phyloP scores from a whole-genome alignment of 1,140 invertebrate genomes.

The Holotrichia oblita region DNA sequence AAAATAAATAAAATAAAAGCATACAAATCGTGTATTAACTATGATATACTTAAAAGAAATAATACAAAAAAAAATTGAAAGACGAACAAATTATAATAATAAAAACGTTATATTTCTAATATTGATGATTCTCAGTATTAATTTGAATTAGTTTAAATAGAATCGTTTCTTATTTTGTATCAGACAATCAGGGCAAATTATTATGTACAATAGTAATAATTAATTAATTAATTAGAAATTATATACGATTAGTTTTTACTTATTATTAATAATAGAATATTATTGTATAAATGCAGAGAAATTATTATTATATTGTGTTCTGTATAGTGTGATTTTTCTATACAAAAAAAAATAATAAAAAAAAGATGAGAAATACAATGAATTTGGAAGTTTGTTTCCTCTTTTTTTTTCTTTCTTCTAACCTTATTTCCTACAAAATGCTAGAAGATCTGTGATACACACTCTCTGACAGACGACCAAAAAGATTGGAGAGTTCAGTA shows the following conservation, averaged over 20 bases:
- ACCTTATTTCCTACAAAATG: no score
- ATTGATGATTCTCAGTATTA: constrained; percentile 36
- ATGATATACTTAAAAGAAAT: background rate
- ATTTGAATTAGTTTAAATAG: constrained; percentile 24
- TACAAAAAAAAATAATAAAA: constrained; percentile 33
- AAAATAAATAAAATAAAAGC: background rate
- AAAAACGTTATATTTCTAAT: constrained; percentile 21
- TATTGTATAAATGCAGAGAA: background rate
- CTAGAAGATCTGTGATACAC: no score
- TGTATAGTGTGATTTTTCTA: constrained; percentile 40
- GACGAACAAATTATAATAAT: constrained; percentile 3
- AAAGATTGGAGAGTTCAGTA: no score
- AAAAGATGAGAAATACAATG: no score
- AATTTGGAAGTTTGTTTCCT: no score
- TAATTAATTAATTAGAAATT: background rate
- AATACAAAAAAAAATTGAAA: no score
- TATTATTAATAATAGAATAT: background rate
- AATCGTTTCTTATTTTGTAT: constrained; percentile 15
- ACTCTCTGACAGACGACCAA: no score
- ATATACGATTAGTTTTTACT: background rate
- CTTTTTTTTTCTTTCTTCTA: no score
- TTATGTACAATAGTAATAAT: background rate
- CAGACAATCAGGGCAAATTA: constrained; percentile 40
- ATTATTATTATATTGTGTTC: constrained; percentile 30
- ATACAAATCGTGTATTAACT: no score